These are phyloP conservation scores for Hipparchia semele DNA, from an alignment of 2,888 invertebrate genomes.

Conservation along the genomic window DNA sequence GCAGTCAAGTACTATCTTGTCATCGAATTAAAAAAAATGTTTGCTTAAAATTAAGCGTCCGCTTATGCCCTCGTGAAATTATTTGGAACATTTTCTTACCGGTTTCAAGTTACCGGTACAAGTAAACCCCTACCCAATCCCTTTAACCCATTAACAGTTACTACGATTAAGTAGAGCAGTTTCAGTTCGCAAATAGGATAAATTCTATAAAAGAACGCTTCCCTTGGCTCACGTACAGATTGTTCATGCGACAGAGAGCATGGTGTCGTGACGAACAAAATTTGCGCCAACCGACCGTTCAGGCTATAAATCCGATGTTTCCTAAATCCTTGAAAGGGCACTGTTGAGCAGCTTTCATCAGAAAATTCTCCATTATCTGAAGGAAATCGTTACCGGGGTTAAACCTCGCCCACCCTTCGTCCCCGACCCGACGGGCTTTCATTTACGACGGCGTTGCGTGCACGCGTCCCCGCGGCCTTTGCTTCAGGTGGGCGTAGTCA, in stretches of 20 bases:
- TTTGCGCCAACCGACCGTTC: conserved; percentile 62
- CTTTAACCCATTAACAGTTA: conserved; percentile 57
- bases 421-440: conserved; percentile 72
- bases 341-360: conserved; percentile 76
- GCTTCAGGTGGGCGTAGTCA: conserved; percentile 80
- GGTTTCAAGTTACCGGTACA: too few species aligned
- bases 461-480: conserved; percentile 76
- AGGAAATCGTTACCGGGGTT: conserved; percentile 81
- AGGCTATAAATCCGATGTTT: conserved; percentile 70
- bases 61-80: background rate
- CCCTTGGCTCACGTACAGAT: conserved; percentile 52
- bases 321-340: conserved; percentile 77
- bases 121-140: too few species aligned
- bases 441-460: conserved; percentile 78
- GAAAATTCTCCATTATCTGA: conserved; percentile 80
- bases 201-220: conserved; percentile 52
- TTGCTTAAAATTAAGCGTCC: background rate
- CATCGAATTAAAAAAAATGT: background rate
- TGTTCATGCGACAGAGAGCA: conserved; percentile 64
- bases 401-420: conserved; percentile 70
- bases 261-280: conserved; percentile 67
- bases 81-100: background rate
- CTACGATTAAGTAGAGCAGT: conserved; percentile 28
- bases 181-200: conserved; percentile 42
- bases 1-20: too few species aligned